Evolutionary conservation across 2,797 vertebrate species (phyloP).

Genomic region (Catamblyrhynchus diadema): DNA sequence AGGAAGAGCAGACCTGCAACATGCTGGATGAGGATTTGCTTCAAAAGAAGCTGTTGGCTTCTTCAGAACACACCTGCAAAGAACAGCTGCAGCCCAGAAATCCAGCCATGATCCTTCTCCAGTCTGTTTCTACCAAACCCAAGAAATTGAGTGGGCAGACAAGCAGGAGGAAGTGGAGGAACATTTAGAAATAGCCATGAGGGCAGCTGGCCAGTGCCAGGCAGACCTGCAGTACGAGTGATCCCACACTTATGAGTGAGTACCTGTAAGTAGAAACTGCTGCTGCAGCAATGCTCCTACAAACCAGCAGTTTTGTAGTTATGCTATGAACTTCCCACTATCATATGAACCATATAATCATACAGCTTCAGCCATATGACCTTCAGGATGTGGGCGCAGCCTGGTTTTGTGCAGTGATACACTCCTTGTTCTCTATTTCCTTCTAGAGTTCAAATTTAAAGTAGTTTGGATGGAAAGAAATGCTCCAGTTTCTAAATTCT

Average conservation of each 20-base stretch:
- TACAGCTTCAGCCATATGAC: not conserved
- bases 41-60: conserved; percentile 84
- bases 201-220: not conserved
- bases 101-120: conserved; percentile 82
- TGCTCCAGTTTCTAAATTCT: not conserved
- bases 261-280: not conserved
- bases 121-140: conserved; percentile 66
- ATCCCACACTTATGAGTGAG: not conserved
- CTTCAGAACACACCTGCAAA: conserved; percentile 84
- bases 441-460: not conserved
- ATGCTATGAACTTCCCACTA: not conserved
- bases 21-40: conserved; percentile 86
- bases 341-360: not conserved
- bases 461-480: not conserved
- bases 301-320: not conserved
- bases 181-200: not conserved
- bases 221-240: not conserved
- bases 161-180: not conserved
- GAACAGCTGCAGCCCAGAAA: conserved; percentile 84
- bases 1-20: conserved; percentile 86
- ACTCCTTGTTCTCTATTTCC: not conserved
- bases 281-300: not conserved
- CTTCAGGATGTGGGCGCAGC: not conserved
- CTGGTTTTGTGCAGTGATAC: not conserved
- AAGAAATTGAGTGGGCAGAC: not conserved